Percentiles rank a stretch among this genome's conserved stretches.
phyloP scores from a whole-genome alignment of 2,797 vertebrate genomes.

The Chelon auratus region DNA sequence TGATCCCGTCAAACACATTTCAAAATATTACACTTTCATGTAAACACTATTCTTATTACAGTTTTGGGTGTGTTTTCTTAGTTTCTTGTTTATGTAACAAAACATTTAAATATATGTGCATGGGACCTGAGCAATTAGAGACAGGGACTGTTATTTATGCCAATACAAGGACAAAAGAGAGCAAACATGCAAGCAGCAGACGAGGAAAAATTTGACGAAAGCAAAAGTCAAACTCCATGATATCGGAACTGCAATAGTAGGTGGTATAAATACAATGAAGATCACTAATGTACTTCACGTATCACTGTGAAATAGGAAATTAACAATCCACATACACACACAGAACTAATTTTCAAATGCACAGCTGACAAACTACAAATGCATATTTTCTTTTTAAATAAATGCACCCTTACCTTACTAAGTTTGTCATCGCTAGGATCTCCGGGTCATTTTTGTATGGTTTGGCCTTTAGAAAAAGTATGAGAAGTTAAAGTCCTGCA shows the following conservation, averaged over 20 bases:
- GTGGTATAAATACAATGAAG: background rate
- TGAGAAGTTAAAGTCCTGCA: conserved; percentile 13
- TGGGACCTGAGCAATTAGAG: conserved; percentile 8
- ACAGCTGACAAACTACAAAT: no score
- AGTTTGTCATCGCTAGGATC: conserved; percentile 99
- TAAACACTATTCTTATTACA: conserved; percentile 65
- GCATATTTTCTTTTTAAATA: background rate
- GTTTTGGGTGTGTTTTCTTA: conserved; percentile 21
- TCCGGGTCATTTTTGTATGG: conserved; percentile 99
- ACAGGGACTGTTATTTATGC: conserved; percentile 17
- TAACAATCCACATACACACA: no score
- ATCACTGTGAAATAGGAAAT: no score
- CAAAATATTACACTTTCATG: conserved; percentile 39
- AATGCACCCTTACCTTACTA: conserved; percentile 94
- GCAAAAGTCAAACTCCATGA: background rate
- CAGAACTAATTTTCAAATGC: no score
- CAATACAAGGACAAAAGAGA: conserved; percentile 32
- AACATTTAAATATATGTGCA: conserved; percentile 32
- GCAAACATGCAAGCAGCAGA: conserved; percentile 30
- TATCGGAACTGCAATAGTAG: background rate
- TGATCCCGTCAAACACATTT: conserved; percentile 45
- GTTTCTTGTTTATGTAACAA: conserved; percentile 54
- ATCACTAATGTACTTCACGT: no score
- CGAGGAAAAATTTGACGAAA: background rate
- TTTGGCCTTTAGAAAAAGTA: conserved; percentile 88